phyloP scores from a whole-genome alignment of 2,888 invertebrate species.

The Zaprionus bogoriensis region DNA sequence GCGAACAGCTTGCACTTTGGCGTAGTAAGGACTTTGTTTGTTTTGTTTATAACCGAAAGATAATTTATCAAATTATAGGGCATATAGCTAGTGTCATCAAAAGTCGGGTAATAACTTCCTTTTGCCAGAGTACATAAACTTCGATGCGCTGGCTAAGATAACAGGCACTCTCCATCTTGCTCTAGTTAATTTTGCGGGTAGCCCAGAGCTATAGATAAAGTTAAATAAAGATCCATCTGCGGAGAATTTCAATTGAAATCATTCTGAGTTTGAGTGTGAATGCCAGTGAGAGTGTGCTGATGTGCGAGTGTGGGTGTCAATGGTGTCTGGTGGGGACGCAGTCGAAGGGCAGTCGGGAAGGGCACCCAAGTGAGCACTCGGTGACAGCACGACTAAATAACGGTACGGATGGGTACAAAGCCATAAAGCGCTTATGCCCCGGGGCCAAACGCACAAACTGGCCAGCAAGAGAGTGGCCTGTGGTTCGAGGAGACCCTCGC shows the following conservation, averaged over 20 bases:
- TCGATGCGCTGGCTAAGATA: neutral
- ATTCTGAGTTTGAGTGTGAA: neutral
- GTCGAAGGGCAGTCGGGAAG: neutral
- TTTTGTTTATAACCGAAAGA: too few species aligned
- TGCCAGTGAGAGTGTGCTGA: constrained; percentile 2
- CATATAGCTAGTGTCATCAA: too few species aligned
- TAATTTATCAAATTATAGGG: neutral
- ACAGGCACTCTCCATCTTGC: neutral
- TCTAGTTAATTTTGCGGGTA: constrained; percentile 5
- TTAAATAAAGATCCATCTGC: constrained; percentile 47
- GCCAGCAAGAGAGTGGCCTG: constrained; percentile 24
- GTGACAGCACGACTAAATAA: constrained; percentile 27
- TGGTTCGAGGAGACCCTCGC: neutral
- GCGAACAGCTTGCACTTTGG: too few species aligned
- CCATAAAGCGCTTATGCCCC: constrained; percentile 54
- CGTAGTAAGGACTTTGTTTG: too few species aligned
- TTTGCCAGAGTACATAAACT: neutral
- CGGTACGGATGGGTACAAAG: constrained; percentile 23
- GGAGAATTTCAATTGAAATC: constrained; percentile 25
- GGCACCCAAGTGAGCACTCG: constrained; percentile 18
- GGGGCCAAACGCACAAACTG: constrained; percentile 36
- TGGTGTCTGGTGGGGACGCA: neutral
- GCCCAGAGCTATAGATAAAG: constrained; percentile 22
- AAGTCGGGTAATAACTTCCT: neutral
- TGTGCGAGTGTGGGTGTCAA: neutral